Evolutionary conservation across 53 echinoderm and acorn worm genomes (phyloP).

Genomic region (Mesocentrotus franciscanus): DNA sequence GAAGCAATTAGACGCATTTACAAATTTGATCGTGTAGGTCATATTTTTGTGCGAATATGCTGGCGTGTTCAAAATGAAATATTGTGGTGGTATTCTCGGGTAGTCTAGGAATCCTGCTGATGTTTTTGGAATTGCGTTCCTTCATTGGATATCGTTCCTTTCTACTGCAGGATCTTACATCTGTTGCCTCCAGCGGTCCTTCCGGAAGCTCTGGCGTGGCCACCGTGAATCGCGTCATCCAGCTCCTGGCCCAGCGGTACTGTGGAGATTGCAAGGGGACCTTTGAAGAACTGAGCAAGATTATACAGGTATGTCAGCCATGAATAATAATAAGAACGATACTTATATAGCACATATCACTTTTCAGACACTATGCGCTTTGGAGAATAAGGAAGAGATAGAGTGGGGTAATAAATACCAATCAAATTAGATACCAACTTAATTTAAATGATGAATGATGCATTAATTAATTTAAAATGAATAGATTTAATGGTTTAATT

Average conservation of each 20-base stretch:
- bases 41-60: too few relatives aligned
- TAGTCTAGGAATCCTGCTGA: neutral
- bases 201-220: conserved; percentile 66
- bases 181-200: conserved; percentile 48
- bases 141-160: neutral
- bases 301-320: conserved; percentile 81
- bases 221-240: conserved; percentile 91
- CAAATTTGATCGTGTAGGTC: too few relatives aligned
- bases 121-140: neutral
- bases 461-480: too few relatives aligned
- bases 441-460: too few relatives aligned
- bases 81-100: too few relatives aligned
- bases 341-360: neutral
- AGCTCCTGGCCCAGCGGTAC: conserved; percentile 93
- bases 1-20: too few relatives aligned
- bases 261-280: conserved; percentile 95
- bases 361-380: too few relatives aligned
- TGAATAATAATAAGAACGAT: neutral
- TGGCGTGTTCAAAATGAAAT: too few relatives aligned
- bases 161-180: conserved; percentile 51
- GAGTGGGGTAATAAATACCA: too few relatives aligned
- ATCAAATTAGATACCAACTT: too few relatives aligned
- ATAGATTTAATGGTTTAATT: too few relatives aligned
- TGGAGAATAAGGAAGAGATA: too few relatives aligned
- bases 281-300: conserved; percentile 98